Evolutionary conservation across 2,888 invertebrate genomes (phyloP), one percentile per base, ranked within the genome.

Genomic region (Lasioglossum marginatum): DNA sequence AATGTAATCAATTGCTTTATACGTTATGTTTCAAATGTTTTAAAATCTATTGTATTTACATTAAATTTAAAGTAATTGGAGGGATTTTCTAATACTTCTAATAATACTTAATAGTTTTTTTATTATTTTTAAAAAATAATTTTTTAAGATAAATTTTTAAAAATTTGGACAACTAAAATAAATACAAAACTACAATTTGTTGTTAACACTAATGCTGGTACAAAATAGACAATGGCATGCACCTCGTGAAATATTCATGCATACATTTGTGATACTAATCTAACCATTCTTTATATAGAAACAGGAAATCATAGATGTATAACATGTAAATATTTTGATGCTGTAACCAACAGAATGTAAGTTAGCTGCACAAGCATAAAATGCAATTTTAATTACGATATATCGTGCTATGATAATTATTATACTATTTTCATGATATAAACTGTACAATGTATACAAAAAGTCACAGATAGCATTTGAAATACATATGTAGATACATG

Each of bases 181-280:
- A 63, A 16, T 63, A 31, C 16, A 63, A 31, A 70, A 23, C 0
- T 60, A 8, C 31, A 6, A 66, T 27, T n/a, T 70, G 27, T 10
- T 4, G 19, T 70, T 82, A 45, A 68, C 10, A n/a, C 23, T 71
- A 27, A 71, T 48, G 19, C n/a, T 31, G 4, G 8, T 70, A 19
- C 10, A 80, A 16, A 27, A 34, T 27, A 16, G 16, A 34, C 10
- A 73, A 23, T 16, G 16, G 34, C 14, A 37, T 40, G 66, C 72
- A 66, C 52, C n/a, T 73, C n/a, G 68, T 73, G 37, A 63, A 16
- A 60, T 57, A 63, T 45, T 31, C 60, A 73, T 73, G 34, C n/a
- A 72, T 19, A 16, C 34, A 73, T 31, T 63, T 72, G 6, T 48
- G 63, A n/a, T 27, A 77, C 10, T 79, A 57, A 16, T 52, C n/a